Evolutionary conservation across 1,140 invertebrate species (phyloP), one percentile per base, ranked within the genome.

Genomic region (Coenobita brevimanus): DNA sequence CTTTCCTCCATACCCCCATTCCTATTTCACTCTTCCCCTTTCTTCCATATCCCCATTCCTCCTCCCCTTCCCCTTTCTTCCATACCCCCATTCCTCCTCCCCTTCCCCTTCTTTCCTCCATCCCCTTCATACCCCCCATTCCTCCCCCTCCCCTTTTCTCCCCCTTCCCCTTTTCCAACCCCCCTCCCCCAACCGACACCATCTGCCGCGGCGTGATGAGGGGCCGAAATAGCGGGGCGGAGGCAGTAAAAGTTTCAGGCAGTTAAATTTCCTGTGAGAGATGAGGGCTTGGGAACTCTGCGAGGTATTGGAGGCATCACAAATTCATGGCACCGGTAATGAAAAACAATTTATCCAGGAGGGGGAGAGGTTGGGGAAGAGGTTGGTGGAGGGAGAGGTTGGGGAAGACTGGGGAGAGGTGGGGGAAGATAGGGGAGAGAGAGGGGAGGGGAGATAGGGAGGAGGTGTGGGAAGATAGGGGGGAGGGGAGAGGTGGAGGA

Each of bases 291-390:
- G 17, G 43, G 80, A n/a, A 24, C 57, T 60, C 67, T 62, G 64
- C 62, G 46, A 62, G 80, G 67, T 67, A 71, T 54, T 38, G 80
- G 27, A 17, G 24, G 24, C 33, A 71, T 82, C 41, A 71, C 54
- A 46, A 82, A 82, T 82, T 82, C 80, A 82, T 82, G 80, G 80
- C 3, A 82, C 80, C 80, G 80, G 80, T 82, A 71, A 82, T 82
- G 64, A 82, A 82, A 82, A 82, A 82, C 80, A 82, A 82, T 82
- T 82, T 64, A 82, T 71, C 80, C 80, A 82, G 64, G 80, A 82
- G 46, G 36, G 36, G 79, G 79, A 81, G 67, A 81, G 50, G 50
- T 54, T 8, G 50, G 50, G 50, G 8, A 10, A 21, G 50, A 54
- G 21, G 21, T 54, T 4, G 21, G 21, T 62, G 60, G 60, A 27